Base-by-base conservation (phyloP, 1,140 invertebrate genomes). In the Homarus americanus region DNA sequence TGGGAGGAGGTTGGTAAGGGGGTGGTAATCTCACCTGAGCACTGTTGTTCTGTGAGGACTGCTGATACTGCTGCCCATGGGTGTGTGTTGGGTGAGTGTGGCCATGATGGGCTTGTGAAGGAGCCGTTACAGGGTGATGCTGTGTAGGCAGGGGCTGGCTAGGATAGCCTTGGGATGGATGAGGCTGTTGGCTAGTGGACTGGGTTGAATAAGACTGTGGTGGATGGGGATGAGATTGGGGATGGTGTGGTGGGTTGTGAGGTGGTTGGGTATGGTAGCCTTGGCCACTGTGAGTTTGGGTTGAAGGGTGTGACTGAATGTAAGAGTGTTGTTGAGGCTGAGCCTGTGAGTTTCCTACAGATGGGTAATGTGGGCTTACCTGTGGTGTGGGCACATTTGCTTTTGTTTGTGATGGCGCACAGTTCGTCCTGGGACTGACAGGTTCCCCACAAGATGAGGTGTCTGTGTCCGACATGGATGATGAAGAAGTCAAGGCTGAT, bases 401-500 rank as follows among this genome's bases (percentile, higher is more conserved):
- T 58, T 83, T 88, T 15, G 66, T 58, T 20, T 69, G 79, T 40
- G 58, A 38, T n/a, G 87, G 12, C 28, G 80, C 38, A 72, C 76
- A 53, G 24, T 88, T 90, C 5, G 73, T 2, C 32, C 82, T 90
- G 4, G 80, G 49, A 40, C 80, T 83, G 28, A 76, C 44, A 38
- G 79, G 69, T 24, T 90, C 88, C 1, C 84, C 75, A 84, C 79
- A 86, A 34, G 78, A 72, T n/a, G 83, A 87, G 15, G 76, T 76
- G 63, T 83, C 89, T 75, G 73, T 85, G 89, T 73, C 91, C 53
- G 90, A 91, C 36, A 83, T 82, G n/a, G 92, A 86, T 7, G 58
- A 76, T 24, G 87, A 93, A n/a, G 90, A 91, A 20, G 91, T 92
- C 94, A 97, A 95, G 0, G 97, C 97, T 0, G 97, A 97, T 83